Base-by-base conservation (phyloP, 2,113 vertebrate genomes). In the Columba livia region DNA sequence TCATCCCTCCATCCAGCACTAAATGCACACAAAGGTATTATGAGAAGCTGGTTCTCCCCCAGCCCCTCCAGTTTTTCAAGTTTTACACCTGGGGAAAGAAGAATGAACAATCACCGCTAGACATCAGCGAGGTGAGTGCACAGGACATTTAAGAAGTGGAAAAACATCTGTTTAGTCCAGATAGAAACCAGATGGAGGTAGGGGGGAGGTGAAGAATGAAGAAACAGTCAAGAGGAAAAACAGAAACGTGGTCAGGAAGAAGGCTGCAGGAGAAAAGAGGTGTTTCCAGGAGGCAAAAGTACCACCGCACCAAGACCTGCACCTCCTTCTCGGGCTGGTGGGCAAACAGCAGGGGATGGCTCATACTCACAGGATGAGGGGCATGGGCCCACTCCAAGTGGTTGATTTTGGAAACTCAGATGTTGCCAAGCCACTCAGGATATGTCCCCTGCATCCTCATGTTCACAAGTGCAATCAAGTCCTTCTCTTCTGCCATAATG, bases 111-210 rank as follows among this genome's bases (percentile, higher is more conserved):
- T 80, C 73, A 11, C 89, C 89, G 77, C 67, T 83, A 94, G 90
- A 95, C 93, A 97, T 96, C 25, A 11, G 94, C 12, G 97, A 98
- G 97, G 97, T 97, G 88, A 97, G 93, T 3, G 3, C 89, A 95
- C 87, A 89, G 79, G 94, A 94, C 97, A 97, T 79, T 97, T 96
- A 95, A 98, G 93, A 91, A 98, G 97, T 97, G 94, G 93, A 98
- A 98, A 98, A 98, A 95, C 98, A 98, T 98, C 98, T 98, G 98
- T 95, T 97, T 79, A 75, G 85, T 57, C 86, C 95, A 95, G 97
- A 98, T 97, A 97, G 97, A 97, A 98, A 98, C 97, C 98, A 98
- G 97, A 98, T 98, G 97, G 97, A 96, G 89, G 73, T 2, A 36
- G 53, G 31, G 72, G 81, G 60, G 78, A 72, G 85, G 94, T 66